Percentiles rank a stretch among this genome's conserved stretches.
Evolutionary conservation across 2,888 invertebrate genomes (phyloP).

Genomic region (Apomyelois bistriatella): DNA sequence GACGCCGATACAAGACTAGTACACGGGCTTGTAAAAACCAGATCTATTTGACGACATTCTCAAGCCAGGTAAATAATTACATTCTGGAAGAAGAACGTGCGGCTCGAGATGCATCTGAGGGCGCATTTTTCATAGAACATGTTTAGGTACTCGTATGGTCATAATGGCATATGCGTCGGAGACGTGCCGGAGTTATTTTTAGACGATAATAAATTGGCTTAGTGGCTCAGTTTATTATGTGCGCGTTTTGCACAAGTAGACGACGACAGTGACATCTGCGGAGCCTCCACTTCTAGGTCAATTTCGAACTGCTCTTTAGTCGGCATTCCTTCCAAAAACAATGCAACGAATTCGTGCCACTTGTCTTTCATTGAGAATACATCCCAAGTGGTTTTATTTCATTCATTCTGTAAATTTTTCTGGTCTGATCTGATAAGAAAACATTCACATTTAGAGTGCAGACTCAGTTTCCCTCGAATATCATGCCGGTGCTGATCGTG

Average conservation of each 20-base stretch:
- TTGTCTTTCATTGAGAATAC: slow-evolving; percentile 17
- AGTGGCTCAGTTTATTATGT: slow-evolving; percentile 72
- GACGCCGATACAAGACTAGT: slow-evolving; percentile 22
- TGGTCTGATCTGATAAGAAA: slow-evolving; percentile 21
- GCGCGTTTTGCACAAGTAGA: slow-evolving; percentile 64
- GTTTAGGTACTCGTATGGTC: slow-evolving; percentile 68
- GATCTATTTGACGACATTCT: slow-evolving; percentile 42
- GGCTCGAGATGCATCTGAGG: slow-evolving; percentile 25
- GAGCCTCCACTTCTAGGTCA: slow-evolving; percentile 48
- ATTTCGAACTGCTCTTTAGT: slow-evolving; percentile 42
- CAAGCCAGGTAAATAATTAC: slow-evolving; percentile 43
- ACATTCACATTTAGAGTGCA: slow-evolving; percentile 23
- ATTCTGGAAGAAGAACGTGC: slow-evolving; percentile 39
- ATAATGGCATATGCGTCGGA: slow-evolving; percentile 67
- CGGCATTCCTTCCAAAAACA: slow-evolving; percentile 35
- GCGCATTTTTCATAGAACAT: slow-evolving; percentile 49
- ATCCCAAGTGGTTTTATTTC: slow-evolving; percentile 13
- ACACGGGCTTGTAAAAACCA: slow-evolving; percentile 37
- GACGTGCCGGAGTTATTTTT: slow-evolving; percentile 74
- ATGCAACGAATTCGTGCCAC: slow-evolving; percentile 21
- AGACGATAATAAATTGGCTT: slow-evolving; percentile 78
- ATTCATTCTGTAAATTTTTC: slow-evolving; percentile 13
- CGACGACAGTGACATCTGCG: slow-evolving; percentile 44
- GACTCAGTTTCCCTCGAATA: slow-evolving; percentile 36
- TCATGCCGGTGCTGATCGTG: slow-evolving; percentile 39